Base-by-base conservation (phyloP, 2,888 invertebrate species). In the Acrobasis repandana region DNA sequence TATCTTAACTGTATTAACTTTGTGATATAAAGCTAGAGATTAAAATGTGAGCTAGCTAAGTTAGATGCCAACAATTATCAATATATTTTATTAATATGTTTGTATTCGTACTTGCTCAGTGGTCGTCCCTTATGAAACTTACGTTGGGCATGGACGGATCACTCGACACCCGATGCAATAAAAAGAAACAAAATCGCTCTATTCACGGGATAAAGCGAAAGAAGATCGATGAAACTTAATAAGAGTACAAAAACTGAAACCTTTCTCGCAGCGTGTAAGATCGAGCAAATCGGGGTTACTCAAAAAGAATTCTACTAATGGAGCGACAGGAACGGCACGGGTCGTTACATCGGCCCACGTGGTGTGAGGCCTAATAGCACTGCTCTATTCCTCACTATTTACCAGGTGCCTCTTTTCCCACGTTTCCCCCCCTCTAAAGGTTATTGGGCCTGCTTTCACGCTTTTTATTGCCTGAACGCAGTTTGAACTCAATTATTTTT, bases 401-500 rank as follows among this genome's bases (percentile, higher is more conserved):
- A 76, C 74, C 91, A 88, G 86, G 83, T 91, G 91, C 74, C 74
- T 67, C 65, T 64, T 72, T 85, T 90, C 91, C 85, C 91, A 90
- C 90, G 89, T 80, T 76, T n/a, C 43, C 77, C 80, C 84, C 80
- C 79, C 76, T 79, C 85, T 80, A 86, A 88, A 90, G 90, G 90
- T 90, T 91, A 90, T 90, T 88, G 86, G 88, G 86, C 84, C 84
- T 87, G 85, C 88, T 89, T 90, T 87, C 87, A 90, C 85, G 87
- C 88, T 90, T 92, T 92, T 92, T 92, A 90, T 90, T 88, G 90
- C 91, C 85, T 80, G 80, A 87, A 90, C 90, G 87, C 88, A 88
- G 89, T 91, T 91, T 90, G 88, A 90, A 91, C 91, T 90, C 90
- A 91, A 92, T 91, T 91, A 92, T 90, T 90, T 92, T 92, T 91